Conservation (phyloP, 2,888 invertebrate species). For the Drosophila robusta region DNA sequence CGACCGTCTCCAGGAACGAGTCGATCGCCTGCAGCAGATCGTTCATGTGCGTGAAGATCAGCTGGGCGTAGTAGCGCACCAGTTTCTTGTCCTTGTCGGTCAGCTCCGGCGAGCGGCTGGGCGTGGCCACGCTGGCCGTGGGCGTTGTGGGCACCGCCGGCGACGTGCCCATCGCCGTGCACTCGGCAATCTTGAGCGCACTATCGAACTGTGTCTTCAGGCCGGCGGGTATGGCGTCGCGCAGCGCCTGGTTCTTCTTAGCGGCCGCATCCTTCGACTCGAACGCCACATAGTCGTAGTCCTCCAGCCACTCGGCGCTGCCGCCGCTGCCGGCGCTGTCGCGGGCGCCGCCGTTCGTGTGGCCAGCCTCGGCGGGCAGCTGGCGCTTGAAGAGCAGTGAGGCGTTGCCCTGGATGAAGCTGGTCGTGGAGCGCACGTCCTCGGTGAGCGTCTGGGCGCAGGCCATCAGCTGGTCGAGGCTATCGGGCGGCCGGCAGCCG, state of each 20-base stretch:
- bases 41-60: conserved; percentile 93
- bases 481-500: conserved; percentile 88
- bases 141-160: conserved; percentile 52
- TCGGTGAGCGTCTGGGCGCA: conserved; percentile 94
- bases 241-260: conserved; percentile 90
- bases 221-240: conserved; percentile 89
- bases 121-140: conserved; percentile 34
- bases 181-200: conserved; percentile 90
- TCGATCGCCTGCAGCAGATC: conserved; percentile 95
- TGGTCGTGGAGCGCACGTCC: conserved; percentile 95
- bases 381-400: conserved; percentile 90
- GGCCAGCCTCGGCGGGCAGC: conserved; percentile 31
- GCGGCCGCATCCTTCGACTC: conserved; percentile 90
- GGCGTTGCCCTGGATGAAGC: conserved; percentile 95
- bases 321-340: conserved; percentile 52
- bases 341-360: conserved; percentile 32
- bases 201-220: conserved; percentile 91
- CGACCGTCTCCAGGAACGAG: conserved; percentile 95
- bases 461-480: conserved; percentile 94
- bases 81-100: conserved; percentile 93
- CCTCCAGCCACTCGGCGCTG: conserved; percentile 89
- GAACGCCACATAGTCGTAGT: conserved; percentile 96
- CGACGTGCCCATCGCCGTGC: conserved; percentile 86
- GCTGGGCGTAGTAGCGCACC: conserved; percentile 94
- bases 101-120: conserved; percentile 82